Evolutionary conservation across 1,140 invertebrate species (phyloP).

Genomic region (Harlomillsia oculata): DNA sequence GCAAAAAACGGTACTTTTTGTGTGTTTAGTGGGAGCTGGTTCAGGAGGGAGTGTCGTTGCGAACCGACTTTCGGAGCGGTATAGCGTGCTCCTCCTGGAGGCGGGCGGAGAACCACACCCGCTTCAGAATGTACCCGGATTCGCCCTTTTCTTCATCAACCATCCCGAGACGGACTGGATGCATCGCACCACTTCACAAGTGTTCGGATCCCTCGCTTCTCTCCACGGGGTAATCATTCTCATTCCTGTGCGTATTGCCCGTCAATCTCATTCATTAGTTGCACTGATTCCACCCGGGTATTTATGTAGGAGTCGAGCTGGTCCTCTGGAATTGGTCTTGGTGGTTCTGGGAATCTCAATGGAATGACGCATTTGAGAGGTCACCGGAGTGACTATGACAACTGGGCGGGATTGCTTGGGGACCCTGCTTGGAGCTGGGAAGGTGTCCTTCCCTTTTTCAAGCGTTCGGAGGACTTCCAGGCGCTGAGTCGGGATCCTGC

Average conservation of each 20-base stretch:
- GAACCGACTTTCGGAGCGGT: slow-evolving; percentile 9
- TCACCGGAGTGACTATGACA: slow-evolving; percentile 48
- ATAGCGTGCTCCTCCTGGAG: slow-evolving; percentile 8
- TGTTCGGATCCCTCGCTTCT: not conserved
- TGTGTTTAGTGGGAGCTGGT: not conserved
- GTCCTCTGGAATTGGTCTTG: not conserved
- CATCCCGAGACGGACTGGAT: slow-evolving; percentile 8
- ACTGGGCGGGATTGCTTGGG: slow-evolving; percentile 47
- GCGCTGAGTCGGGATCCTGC: not conserved
- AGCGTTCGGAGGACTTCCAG: slow-evolving; percentile 50
- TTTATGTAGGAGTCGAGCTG: not conserved
- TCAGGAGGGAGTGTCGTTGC: slow-evolving; percentile 1
- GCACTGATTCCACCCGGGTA: not conserved
- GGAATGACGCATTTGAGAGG: not conserved
- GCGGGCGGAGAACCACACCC: slow-evolving; percentile 1
- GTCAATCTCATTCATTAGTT: not conserved
- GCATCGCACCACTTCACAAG: slow-evolving; percentile 3
- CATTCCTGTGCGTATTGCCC: not conserved
- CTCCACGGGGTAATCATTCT: not conserved
- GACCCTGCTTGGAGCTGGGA: slow-evolving; percentile 49
- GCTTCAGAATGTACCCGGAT: slow-evolving; percentile 5
- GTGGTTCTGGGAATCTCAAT: slow-evolving; percentile 6
- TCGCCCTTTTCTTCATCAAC: slow-evolving; percentile 7
- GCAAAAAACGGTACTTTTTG: no score
- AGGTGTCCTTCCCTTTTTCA: slow-evolving; percentile 66